Conservation (phyloP, 2,888 invertebrate genomes). For the Alcis repandata region DNA sequence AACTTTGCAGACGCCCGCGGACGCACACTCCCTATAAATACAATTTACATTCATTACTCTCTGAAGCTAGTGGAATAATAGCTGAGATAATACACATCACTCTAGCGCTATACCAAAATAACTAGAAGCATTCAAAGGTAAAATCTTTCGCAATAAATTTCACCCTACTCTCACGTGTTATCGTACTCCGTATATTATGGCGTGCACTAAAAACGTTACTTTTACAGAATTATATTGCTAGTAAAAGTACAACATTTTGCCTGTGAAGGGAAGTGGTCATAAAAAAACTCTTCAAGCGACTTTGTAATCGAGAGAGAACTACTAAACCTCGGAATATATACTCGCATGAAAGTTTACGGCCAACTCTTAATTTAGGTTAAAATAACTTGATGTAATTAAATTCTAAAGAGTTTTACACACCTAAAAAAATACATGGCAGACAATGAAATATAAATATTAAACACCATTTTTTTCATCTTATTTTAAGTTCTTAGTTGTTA, state of each 20-base stretch:
- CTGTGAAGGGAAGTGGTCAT: constrained; percentile 58
- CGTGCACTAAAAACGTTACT: constrained; percentile 56
- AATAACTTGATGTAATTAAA: constrained; percentile 22
- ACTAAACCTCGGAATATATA: constrained; percentile 46
- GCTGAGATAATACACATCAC: constrained; percentile 46
- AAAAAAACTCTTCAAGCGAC: constrained; percentile 62
- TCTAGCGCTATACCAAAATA: constrained; percentile 26
- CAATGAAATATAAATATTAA: too few relatives aligned
- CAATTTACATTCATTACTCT: constrained; percentile 77
- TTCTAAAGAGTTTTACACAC: neutral
- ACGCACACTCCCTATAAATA: constrained; percentile 74
- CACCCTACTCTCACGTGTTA: constrained; percentile 24
- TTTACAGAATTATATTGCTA: constrained; percentile 58
- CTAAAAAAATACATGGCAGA: too few relatives aligned
- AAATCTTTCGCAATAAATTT: constrained; percentile 23
- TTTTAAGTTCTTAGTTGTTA: too few relatives aligned
- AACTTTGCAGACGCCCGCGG: constrained; percentile 76
- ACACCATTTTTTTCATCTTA: too few relatives aligned
- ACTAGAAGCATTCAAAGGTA: constrained; percentile 10
- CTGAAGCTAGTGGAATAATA: constrained; percentile 57
- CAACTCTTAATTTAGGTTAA: constrained; percentile 34
- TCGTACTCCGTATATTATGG: constrained; percentile 40
- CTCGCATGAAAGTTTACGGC: constrained; percentile 21
- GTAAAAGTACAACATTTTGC: constrained; percentile 59
- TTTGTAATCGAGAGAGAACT: constrained; percentile 53